A percentile compares a stretch with the other conserved stretches of the same genome.
phyloP scores from a whole-genome alignment of 1,140 invertebrate genomes.

The Brachionus calyciflorus region DNA sequence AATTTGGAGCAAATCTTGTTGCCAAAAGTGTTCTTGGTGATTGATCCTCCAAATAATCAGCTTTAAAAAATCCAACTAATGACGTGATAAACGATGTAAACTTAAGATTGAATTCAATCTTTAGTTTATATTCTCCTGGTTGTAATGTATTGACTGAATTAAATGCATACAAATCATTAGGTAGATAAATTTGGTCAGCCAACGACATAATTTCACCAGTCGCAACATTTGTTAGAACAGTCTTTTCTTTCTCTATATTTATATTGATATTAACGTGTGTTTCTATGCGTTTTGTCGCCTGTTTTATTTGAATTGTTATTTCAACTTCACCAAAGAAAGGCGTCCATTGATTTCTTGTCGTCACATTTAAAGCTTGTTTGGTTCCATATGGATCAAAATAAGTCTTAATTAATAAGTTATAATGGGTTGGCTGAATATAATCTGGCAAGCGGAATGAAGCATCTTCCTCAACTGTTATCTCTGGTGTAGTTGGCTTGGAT shows the following conservation, averaged over 20 bases:
- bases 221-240: not conserved
- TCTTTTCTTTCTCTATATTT: not conserved
- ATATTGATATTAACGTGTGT: not conserved
- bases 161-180: constrained; percentile 38
- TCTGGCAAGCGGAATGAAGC: not conserved
- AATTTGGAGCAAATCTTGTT: constrained; percentile 29
- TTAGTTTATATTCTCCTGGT: constrained; percentile 6
- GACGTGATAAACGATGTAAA: constrained; percentile 19
- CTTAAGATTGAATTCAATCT: not conserved
- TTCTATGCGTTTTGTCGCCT: constrained; percentile 13
- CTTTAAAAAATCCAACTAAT: constrained; percentile 6
- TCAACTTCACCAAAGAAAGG: constrained; percentile 8
- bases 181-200: not conserved
- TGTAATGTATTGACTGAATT: not conserved
- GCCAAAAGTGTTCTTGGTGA: constrained; percentile 21
- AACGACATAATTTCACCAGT: not conserved
- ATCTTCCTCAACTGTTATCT: not conserved
- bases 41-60: constrained; percentile 17
- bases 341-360: not conserved
- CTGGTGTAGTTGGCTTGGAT: not conserved
- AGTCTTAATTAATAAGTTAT: constrained; percentile 8
- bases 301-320: not conserved
- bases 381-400: constrained; percentile 35
- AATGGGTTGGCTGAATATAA: not conserved
- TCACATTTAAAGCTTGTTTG: not conserved